These are phyloP conservation scores for Tricholaema leucomelas DNA, from an alignment of 2,113 vertebrate species.

Conservation along the genomic window DNA sequence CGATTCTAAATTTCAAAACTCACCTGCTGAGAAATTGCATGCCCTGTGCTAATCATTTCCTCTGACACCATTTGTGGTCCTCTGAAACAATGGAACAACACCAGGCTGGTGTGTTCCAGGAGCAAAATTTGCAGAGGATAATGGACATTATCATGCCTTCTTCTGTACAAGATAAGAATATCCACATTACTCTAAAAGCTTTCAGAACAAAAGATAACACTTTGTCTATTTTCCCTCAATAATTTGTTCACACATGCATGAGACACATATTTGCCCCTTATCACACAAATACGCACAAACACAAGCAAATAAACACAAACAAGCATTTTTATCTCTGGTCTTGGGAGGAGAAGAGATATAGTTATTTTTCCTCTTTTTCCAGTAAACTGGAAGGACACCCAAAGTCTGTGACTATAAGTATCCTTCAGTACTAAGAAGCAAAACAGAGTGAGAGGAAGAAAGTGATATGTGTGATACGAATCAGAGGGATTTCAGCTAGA, in stretches of 20 bases:
- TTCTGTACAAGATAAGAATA: conserved; percentile 34
- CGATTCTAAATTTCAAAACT: neutral
- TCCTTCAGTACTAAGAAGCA: neutral
- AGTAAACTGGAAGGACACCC: neutral
- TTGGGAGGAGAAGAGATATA: neutral
- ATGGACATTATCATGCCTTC: conserved; percentile 18
- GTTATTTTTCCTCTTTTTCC: neutral
- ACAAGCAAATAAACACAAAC: conserved; percentile 20
- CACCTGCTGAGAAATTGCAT: neutral
- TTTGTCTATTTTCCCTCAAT: conserved; percentile 27
- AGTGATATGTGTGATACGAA: neutral
- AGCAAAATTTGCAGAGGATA: conserved; percentile 35
- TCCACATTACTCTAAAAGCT: conserved; percentile 46
- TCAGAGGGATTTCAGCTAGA: neutral
- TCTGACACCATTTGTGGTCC: neutral
- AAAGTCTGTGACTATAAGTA: neutral
- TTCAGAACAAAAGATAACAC: conserved; percentile 56
- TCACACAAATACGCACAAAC: neutral
- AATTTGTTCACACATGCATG: conserved; percentile 32
- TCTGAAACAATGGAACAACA: neutral
- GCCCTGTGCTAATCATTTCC: neutral
- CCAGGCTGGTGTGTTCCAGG: neutral
- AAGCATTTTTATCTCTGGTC: conserved; percentile 4
- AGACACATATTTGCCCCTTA: neutral
- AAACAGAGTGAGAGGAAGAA: neutral